Percentiles rank a stretch among this genome's conserved stretches.
These are phyloP conservation scores for Craterocephalus amniculus DNA, from an alignment of 2,797 vertebrate genomes.

Conservation along the genomic window DNA sequence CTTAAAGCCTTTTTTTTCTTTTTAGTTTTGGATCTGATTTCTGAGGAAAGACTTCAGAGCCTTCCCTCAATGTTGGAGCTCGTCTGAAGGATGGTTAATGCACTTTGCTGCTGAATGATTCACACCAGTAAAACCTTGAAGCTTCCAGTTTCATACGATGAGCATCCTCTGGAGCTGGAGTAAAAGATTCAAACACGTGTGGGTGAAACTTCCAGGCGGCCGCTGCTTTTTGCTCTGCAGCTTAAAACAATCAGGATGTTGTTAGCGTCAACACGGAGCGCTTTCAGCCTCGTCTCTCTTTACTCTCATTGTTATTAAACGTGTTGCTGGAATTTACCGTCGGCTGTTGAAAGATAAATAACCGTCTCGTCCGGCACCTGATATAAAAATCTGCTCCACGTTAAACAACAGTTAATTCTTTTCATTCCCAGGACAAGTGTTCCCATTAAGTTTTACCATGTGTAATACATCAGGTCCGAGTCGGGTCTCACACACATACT, in stretches of 20 bases:
- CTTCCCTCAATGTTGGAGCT: background rate
- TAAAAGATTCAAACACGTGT: background rate
- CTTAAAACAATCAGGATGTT: too few relatives aligned
- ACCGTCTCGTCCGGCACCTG: background rate
- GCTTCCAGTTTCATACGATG: background rate
- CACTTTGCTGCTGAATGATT: background rate
- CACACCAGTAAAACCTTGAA: background rate
- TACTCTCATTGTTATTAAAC: background rate
- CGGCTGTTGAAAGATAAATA: background rate
- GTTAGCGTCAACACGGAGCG: too few relatives aligned
- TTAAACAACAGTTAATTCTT: conserved; percentile 5
- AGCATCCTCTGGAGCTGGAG: background rate
- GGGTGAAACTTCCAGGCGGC: background rate
- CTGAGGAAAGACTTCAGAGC: background rate
- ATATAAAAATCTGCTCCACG: conserved; percentile 6
- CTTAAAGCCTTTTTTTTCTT: background rate
- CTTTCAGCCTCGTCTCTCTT: background rate
- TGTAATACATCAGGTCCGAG: background rate
- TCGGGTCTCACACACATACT: background rate
- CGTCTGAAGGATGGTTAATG: background rate
- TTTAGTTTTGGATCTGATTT: background rate
- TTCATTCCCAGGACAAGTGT: background rate
- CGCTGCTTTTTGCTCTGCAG: background rate
- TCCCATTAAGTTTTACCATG: conserved; percentile 1
- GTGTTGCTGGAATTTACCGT: background rate